These are phyloP conservation scores for Cotesia vestalis DNA, from an alignment of 1,140 invertebrate species.

Conservation along the genomic window DNA sequence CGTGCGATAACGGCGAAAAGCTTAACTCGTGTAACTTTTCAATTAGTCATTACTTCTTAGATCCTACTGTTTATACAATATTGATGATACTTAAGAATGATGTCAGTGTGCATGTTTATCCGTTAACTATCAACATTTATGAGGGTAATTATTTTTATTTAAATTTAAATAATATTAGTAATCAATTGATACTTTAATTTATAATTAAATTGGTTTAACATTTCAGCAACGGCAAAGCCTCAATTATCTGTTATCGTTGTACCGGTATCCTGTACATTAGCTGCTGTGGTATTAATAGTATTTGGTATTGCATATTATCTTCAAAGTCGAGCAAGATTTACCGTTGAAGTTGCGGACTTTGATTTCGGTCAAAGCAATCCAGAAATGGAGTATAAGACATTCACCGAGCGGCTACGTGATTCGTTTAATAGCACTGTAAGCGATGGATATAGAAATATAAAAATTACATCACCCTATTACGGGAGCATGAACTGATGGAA, in stretches of 20 bases:
- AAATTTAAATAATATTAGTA: slow-evolving; percentile 7
- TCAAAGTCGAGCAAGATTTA: slow-evolving; percentile 79
- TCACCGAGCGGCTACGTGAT: slow-evolving; percentile 79
- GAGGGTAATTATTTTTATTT: slow-evolving; percentile 69
- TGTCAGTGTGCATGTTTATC: slow-evolving; percentile 73
- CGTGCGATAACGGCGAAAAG: slow-evolving; percentile 64
- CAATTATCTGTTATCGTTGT: slow-evolving; percentile 87
- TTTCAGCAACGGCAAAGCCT: slow-evolving; percentile 74
- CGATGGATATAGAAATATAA: slow-evolving; percentile 52
- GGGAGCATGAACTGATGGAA: slow-evolving; percentile 58
- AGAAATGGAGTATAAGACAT: slow-evolving; percentile 86
- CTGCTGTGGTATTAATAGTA: slow-evolving; percentile 81
- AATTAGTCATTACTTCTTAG: slow-evolving; percentile 74
- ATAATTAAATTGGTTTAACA: slow-evolving; percentile 25
- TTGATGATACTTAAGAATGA: slow-evolving; percentile 80
- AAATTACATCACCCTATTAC: slow-evolving; percentile 55
- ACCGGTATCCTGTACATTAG: slow-evolving; percentile 79
- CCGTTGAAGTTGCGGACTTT: slow-evolving; percentile 86
- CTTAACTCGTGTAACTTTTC: slow-evolving; percentile 70
- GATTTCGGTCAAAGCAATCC: slow-evolving; percentile 81
- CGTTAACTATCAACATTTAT: slow-evolving; percentile 80
- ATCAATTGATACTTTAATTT: slow-evolving; percentile 19
- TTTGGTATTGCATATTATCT: slow-evolving; percentile 87
- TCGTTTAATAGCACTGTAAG: slow-evolving; percentile 75
- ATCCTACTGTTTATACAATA: slow-evolving; percentile 74